These are phyloP conservation scores for Tryphoninae sp. DNA, from an alignment of 2,888 invertebrate genomes.

Conservation along the genomic window DNA sequence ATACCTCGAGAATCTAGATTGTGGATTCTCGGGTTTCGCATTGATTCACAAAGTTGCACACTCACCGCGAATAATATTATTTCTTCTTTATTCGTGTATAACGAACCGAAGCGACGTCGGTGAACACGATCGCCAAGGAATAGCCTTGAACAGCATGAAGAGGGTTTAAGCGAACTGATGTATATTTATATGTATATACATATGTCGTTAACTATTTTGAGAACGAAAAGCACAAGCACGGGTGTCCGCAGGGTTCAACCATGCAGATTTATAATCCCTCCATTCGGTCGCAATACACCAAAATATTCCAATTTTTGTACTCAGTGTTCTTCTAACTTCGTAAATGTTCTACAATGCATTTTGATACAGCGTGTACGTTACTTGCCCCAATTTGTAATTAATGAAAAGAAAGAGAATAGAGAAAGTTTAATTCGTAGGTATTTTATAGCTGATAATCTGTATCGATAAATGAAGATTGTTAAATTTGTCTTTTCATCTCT, in stretches of 20 bases:
- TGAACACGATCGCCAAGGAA: slow-evolving; percentile 28
- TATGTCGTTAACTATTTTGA: slow-evolving; percentile 47
- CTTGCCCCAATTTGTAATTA: too few relatives aligned
- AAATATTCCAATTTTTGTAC: not conserved
- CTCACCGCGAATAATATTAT: slow-evolving; percentile 35
- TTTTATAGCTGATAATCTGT: not conserved
- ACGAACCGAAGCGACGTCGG: not conserved
- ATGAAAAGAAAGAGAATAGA: not conserved
- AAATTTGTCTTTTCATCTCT: too few relatives aligned
- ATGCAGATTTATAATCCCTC: slow-evolving; percentile 50
- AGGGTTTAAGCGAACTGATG: slow-evolving; percentile 14
- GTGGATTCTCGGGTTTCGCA: not conserved
- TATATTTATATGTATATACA: slow-evolving; percentile 10
- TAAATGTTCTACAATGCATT: too few relatives aligned
- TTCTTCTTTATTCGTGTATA: not conserved
- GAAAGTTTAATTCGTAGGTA: not conserved
- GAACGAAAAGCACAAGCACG: slow-evolving; percentile 47
- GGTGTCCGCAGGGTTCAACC: slow-evolving; percentile 37
- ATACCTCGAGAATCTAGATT: not conserved
- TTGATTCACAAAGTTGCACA: slow-evolving; percentile 31
- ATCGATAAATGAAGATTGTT: not conserved
- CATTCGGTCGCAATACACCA: slow-evolving; percentile 23
- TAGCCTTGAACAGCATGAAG: slow-evolving; percentile 12
- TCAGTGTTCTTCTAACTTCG: not conserved
- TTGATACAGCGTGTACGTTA: too few relatives aligned